Conservation (phyloP, 92 coral and sea anemone species). For the Zoanthus sociatus region DNA sequence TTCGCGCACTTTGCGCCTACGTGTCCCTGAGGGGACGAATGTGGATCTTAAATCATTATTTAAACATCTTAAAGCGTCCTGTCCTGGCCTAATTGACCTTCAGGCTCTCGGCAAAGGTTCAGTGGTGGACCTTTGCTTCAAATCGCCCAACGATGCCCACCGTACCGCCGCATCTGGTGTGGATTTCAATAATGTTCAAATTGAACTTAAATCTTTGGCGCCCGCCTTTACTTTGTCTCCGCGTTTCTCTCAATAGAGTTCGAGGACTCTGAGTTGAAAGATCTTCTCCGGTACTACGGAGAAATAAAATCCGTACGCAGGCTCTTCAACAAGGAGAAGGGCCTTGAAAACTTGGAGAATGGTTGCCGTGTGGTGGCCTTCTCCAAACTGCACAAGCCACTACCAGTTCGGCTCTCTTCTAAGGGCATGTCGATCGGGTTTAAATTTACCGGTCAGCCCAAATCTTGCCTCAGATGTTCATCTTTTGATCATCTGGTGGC, state of each 20-base stretch:
- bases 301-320: not conserved
- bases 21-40: no score
- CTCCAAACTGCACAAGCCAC: not conserved
- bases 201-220: no score
- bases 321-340: not conserved
- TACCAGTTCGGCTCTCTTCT: constrained; percentile 2
- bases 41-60: no score
- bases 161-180: no score
- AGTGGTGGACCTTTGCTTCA: not conserved
- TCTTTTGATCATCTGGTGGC: no score
- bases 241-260: not conserved
- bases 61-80: no score
- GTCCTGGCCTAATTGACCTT: not conserved
- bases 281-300: not conserved
- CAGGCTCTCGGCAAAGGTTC: not conserved
- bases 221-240: not conserved
- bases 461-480: constrained; percentile 4
- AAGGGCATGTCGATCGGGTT: constrained; percentile 29
- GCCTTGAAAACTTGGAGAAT: not conserved
- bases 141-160: no score
- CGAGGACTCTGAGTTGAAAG: not conserved
- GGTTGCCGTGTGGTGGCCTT: not conserved
- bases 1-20: no score
- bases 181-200: no score
- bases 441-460: constrained; percentile 41